Evolutionary conservation across 1,140 invertebrate species (phyloP).

Genomic region (Whitmania pigra): DNA sequence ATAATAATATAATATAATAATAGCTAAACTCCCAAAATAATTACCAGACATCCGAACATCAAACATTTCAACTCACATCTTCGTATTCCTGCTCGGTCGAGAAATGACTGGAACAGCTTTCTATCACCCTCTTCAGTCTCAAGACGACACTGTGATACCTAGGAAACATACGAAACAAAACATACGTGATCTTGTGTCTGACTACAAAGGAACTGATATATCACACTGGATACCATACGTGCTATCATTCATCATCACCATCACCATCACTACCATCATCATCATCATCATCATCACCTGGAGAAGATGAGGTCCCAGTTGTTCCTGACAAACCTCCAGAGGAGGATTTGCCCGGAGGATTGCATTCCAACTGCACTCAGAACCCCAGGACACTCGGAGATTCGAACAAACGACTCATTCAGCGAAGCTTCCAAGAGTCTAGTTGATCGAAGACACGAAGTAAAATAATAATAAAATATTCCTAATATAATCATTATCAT

Average conservation of each 20-base stretch:
- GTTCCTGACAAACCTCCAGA: slow-evolving; percentile 61
- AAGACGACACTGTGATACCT: slow-evolving; percentile 11
- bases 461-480: too few relatives aligned
- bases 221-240: background rate
- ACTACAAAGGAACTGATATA: background rate
- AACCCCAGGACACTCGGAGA: slow-evolving; percentile 54
- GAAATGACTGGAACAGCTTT: slow-evolving; percentile 51
- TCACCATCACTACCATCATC: background rate
- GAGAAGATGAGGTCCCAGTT: slow-evolving; percentile 55
- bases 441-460: background rate
- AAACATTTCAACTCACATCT: slow-evolving; percentile 46
- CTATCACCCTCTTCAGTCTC: slow-evolving; percentile 10
- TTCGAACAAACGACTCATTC: slow-evolving; percentile 52
- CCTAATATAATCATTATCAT: too few relatives aligned
- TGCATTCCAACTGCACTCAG: slow-evolving; percentile 55
- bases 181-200: background rate
- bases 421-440: slow-evolving; percentile 32
- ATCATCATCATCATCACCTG: slow-evolving; percentile 11
- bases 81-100: slow-evolving; percentile 58
- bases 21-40: too few relatives aligned
- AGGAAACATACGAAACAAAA: background rate
- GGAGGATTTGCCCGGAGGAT: slow-evolving; percentile 54
- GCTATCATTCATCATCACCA: background rate
- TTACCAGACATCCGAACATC: too few relatives aligned
- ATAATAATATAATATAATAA: background rate